Evolutionary conservation across 2,797 vertebrate genomes (phyloP).

Genomic region (Pseudochirops corinnae): DNA sequence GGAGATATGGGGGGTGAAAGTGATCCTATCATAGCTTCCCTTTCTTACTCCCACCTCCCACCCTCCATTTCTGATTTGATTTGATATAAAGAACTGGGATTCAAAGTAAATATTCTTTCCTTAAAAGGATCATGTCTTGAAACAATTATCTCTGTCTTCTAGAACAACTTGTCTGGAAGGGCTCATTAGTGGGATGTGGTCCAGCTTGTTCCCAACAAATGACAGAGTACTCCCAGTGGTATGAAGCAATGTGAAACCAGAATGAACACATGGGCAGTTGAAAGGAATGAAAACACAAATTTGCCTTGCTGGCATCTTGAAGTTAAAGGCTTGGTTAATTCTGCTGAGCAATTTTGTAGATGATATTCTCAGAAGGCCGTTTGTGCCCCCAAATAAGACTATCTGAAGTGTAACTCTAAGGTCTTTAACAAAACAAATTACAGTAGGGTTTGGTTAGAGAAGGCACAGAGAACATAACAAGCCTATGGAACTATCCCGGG

Average conservation of each 20-base stretch:
- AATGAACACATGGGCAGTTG: constrained; percentile 78
- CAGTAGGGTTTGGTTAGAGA: neutral
- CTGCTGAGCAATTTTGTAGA: constrained; percentile 11
- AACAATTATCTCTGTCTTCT: constrained; percentile 85
- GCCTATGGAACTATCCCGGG: neutral
- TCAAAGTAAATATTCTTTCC: constrained; percentile 79
- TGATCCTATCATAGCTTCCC: constrained; percentile 35
- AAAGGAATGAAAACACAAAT: constrained; percentile 82
- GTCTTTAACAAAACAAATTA: neutral
- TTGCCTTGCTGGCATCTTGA: constrained; percentile 77
- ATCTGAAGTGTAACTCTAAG: neutral
- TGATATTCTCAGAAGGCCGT: neutral
- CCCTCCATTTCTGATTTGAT: constrained; percentile 66
- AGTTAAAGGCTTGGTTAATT: constrained; percentile 60
- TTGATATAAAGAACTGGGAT: constrained; percentile 81
- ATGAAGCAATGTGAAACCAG: constrained; percentile 81
- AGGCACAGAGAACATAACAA: neutral
- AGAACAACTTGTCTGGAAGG: constrained; percentile 79
- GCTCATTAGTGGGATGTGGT: constrained; percentile 82
- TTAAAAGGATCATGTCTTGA: constrained; percentile 83
- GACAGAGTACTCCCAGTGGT: constrained; percentile 77
- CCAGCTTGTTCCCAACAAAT: constrained; percentile 84
- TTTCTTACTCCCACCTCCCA: constrained; percentile 63
- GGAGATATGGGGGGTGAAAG: constrained; percentile 36
- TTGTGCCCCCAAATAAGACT: neutral